Evolutionary conservation across 2,113 vertebrate genomes (phyloP).

Genomic region (Chionomys nivalis): DNA sequence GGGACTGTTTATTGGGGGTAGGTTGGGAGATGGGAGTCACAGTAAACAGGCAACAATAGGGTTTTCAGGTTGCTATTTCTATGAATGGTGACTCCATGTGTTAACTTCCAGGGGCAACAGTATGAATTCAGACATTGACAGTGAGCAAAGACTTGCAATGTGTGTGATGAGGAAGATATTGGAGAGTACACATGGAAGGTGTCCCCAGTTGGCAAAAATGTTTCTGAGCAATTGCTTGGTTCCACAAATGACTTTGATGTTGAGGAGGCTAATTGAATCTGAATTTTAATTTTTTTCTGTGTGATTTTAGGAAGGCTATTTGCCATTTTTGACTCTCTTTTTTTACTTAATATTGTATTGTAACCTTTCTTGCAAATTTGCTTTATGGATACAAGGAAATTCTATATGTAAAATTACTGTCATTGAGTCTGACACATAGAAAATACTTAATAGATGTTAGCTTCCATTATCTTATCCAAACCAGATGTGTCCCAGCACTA

Average conservation of each 20-base stretch:
- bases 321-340: not conserved
- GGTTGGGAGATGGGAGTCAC: not conserved
- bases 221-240: not conserved
- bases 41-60: not conserved
- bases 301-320: not conserved
- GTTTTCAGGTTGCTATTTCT: not conserved
- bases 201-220: not conserved
- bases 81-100: not conserved
- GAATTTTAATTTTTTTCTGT: not conserved
- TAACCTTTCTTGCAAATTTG: not conserved
- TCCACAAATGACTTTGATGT: not conserved
- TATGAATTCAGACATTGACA: not conserved
- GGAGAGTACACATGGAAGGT: not conserved
- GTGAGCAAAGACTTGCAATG: not conserved
- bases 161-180: not conserved
- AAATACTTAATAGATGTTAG: not conserved
- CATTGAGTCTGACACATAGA: not conserved
- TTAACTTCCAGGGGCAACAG: not conserved
- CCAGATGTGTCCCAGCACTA: not conserved
- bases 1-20: not conserved
- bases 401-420: not conserved
- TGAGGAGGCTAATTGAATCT: not conserved
- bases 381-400: not conserved
- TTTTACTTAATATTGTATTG: not conserved
- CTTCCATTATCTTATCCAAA: not conserved